Base-by-base conservation (phyloP, 2,113 vertebrate species). In the Astur gentilis region DNA sequence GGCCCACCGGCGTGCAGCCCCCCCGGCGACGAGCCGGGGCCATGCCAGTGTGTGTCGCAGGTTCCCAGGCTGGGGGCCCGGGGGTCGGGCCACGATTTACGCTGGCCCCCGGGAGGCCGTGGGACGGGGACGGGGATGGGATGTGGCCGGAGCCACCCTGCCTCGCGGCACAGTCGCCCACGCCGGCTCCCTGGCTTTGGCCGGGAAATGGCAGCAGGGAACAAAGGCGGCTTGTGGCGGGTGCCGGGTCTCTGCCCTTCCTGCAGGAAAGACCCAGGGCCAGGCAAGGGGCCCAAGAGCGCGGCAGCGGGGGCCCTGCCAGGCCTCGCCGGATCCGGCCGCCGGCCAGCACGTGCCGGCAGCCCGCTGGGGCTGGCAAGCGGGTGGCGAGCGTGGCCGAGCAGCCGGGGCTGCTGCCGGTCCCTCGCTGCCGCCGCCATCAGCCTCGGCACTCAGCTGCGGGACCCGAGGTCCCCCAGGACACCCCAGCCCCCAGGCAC, bases 31-130 rank as follows among this genome's bases (percentile, higher is more conserved):
- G 14, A 26, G 50, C 50, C 25, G 25, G 14, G 50, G 50, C 50
- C 10, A 2, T 13, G 18, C 16, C 18, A 27, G n/a, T 0, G 1
- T 7, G n/a, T 0, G 1, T 7, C 1, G 0, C 0, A 3, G 20
- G n/a, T 44, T 70, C 67, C 26, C 38, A 1, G 38, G 7, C 17
- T 11, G 42, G 20, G 69, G 38, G 16, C 5, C 3, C 3, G 0
- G 4, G 4, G 10, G 10, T 10, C 9, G 26, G 50, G 14, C 26
- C 50, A 52, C 26, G 5, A 26, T 16, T 52, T 27, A 9, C 2
- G 5, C 50, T 27, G 26, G 50, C 50, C 50, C 49, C 49, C 7
- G 13, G 49, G 49, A 50, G 49, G 49, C 49, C 13, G 0, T 5
- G 49, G 78, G 29, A 16, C 2, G 1, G 49, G 78, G 25, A 16